phyloP scores from a whole-genome alignment of 1,140 invertebrate species.

The Penaeus indicus region DNA sequence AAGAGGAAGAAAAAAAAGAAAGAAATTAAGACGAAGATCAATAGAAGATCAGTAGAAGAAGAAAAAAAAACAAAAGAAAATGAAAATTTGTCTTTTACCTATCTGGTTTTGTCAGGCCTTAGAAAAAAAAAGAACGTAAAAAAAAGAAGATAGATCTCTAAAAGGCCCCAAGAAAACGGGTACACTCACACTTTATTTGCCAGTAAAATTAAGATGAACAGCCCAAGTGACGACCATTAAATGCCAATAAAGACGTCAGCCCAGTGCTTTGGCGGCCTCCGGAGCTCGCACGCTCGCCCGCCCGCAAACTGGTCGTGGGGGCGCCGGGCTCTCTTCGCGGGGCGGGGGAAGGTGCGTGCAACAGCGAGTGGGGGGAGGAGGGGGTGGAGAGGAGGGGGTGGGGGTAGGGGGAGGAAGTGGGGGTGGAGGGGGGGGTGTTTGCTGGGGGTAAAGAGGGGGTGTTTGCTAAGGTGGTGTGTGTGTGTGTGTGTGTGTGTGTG shows the following conservation, averaged over 20 bases:
- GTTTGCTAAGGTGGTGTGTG: too few species aligned
- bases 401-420: too few species aligned
- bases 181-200: constrained; percentile 62
- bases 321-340: not conserved
- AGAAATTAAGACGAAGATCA: not conserved
- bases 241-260: constrained; percentile 53
- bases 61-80: not conserved
- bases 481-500: too few species aligned
- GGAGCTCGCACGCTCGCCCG: not conserved
- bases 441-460: too few species aligned
- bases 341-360: too few species aligned
- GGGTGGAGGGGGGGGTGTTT: too few species aligned
- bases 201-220: constrained; percentile 64
- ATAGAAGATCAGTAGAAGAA: not conserved
- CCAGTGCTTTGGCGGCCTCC: constrained; percentile 33
- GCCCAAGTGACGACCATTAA: constrained; percentile 58
- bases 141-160: not conserved
- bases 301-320: constrained; percentile 40
- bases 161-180: constrained; percentile 20
- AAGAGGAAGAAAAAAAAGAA: not conserved
- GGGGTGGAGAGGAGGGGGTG: too few species aligned
- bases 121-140: constrained; percentile 39
- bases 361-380: not conserved
- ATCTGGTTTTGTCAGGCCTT: constrained; percentile 35
- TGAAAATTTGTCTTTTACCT: constrained; percentile 14